Evolutionary conservation across 92 coral and sea anemone genomes (phyloP), one percentile per base, ranked within the genome.

Genomic region (Phenganax stokvisi): DNA sequence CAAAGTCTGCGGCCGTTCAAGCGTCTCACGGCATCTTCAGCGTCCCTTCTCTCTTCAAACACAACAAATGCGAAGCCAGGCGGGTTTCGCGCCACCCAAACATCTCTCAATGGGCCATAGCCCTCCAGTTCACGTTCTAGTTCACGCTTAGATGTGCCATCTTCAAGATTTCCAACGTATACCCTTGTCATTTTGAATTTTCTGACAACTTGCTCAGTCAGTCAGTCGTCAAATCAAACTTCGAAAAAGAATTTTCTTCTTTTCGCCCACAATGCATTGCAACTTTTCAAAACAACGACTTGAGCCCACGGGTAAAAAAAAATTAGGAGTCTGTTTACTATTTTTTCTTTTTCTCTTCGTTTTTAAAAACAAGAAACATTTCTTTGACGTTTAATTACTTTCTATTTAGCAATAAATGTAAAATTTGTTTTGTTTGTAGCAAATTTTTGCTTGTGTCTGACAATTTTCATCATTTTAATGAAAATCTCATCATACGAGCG

Each of bases 81-180:
- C 73, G 98, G 98, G 73, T 94, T 94, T 83, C 98, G 85, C 20
- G 98, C 98, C 15, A 94, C 97, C 98, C 98, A 94, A 54, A 94
- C 98, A 81, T 94, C 98, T 72, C 97, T 90, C 44, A 94, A 86
- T 56, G 91, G 94, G 37, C 98, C 98, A 77, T 55, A 94, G 17
- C 70, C 17, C 80, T 89, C 93, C 78, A 90, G 90, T 71, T 92
- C 97, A n/a, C 90, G 87, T 62, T 94, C 97, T 31, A 94, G 80
- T 79, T 94, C 98, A 71, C 97, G 90, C 76, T 92, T 92, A 53
- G 98, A 94, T 60, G 92, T 93, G 54, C 89, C 91, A 66, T 85
- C 96, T n/a, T 93, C 93, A 58, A 94, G 91, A 80, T 90, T 92
- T 20, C 98, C 98, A 56, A 94, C 87, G 87, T 94, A 94, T 88